Evolutionary conservation across 2,797 vertebrate genomes (phyloP).

Genomic region (Chlorospingus semifuscus): DNA sequence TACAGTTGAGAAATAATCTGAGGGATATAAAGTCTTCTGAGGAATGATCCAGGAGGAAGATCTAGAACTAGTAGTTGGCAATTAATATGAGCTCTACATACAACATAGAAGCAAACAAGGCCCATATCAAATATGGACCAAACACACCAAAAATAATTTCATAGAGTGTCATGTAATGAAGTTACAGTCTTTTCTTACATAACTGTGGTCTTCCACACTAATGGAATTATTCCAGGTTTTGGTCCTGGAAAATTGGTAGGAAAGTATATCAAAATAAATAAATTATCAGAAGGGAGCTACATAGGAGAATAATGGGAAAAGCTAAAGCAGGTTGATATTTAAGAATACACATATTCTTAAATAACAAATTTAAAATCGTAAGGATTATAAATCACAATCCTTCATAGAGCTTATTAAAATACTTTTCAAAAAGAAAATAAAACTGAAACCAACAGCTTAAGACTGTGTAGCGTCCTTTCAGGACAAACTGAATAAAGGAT

Average conservation of each 20-base stretch:
- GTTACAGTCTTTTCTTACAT: neutral
- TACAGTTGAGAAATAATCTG: neutral
- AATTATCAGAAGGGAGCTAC: neutral
- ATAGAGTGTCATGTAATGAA: neutral
- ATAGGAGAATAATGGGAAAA: neutral
- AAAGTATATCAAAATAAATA: neutral
- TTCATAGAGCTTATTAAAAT: neutral
- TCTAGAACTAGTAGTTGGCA: neutral
- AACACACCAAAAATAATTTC: neutral
- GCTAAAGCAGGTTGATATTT: neutral
- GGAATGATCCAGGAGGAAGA: neutral
- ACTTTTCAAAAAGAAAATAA: neutral
- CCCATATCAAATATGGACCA: neutral
- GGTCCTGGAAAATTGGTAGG: neutral
- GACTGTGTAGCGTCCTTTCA: neutral
- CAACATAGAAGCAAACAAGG: neutral
- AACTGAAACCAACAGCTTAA: neutral
- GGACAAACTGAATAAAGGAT: neutral
- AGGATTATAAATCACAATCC: neutral
- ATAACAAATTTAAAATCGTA: too few relatives aligned
- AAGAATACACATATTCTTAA: neutral
- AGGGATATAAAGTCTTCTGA: neutral
- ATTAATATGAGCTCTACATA: neutral
- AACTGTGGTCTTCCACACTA: neutral
- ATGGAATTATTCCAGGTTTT: neutral